These are phyloP conservation scores for Phortica magna DNA, from an alignment of 2,888 invertebrate species.

Conservation along the genomic window DNA sequence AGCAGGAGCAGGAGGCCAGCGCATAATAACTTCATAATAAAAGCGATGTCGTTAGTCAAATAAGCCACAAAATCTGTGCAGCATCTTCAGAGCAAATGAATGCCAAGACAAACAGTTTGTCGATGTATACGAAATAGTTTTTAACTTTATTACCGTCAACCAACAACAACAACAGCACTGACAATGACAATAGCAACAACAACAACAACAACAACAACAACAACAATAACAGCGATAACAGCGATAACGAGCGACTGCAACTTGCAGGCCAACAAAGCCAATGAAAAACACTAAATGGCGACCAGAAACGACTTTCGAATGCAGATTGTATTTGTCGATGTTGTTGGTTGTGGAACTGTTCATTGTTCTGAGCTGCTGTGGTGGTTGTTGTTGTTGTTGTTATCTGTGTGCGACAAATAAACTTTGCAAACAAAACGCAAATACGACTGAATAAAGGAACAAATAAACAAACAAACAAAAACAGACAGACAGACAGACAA, in stretches of 20 bases:
- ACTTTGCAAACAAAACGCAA: constrained; percentile 24
- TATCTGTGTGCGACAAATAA: constrained; percentile 32
- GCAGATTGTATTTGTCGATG: constrained; percentile 26
- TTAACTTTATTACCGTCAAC: constrained; percentile 26
- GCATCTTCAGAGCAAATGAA: background rate
- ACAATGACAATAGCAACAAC: background rate
- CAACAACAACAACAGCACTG: background rate
- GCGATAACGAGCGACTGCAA: background rate
- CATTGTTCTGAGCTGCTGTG: background rate
- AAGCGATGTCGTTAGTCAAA: constrained; percentile 1
- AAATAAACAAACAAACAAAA: background rate
- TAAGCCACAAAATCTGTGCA: background rate
- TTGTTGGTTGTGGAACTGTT: constrained; percentile 5
- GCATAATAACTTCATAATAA: constrained; percentile 21
- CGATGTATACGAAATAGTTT: constrained; percentile 20
- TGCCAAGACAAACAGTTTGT: background rate
- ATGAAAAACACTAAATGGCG: constrained; percentile 5
- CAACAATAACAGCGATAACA: background rate
- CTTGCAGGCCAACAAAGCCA: constrained; percentile 14
- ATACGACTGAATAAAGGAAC: constrained; percentile 7
- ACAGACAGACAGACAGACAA: background rate
- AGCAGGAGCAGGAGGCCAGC: background rate
- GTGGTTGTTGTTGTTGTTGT: constrained; percentile 24
- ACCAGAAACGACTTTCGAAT: background rate
- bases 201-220: background rate